A percentile compares a stretch with the other conserved stretches of the same genome.
These are phyloP conservation scores for Caenorhabditis macrosperma DNA, from an alignment of 2,888 invertebrate species.

Conservation along the genomic window DNA sequence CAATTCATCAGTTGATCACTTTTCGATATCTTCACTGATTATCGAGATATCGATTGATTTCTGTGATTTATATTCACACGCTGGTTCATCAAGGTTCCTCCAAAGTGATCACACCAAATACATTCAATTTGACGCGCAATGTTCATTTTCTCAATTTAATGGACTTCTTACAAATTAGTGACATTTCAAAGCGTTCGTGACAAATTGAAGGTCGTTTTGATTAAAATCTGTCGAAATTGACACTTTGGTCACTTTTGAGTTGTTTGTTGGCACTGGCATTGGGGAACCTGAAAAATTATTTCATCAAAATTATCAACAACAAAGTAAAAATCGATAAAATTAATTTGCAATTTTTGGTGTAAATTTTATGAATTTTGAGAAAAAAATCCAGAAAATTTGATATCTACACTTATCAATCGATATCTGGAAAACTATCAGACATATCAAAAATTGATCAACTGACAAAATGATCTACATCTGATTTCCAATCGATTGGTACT, in stretches of 20 bases:
- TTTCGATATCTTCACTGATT: too few species aligned
- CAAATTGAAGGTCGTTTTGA: constrained; percentile 2
- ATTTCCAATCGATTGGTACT: neutral
- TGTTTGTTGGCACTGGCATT: neutral
- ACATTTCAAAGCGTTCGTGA: constrained; percentile 7
- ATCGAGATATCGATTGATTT: too few species aligned
- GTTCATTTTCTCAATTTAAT: too few species aligned
- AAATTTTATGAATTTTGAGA: too few species aligned
- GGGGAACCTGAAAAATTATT: constrained; percentile 3
- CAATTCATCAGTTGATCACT: too few species aligned
- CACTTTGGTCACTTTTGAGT: neutral
- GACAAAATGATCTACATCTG: neutral
- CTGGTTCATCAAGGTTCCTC: too few species aligned
- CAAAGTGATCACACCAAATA: too few species aligned
- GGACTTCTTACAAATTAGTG: constrained; percentile 1
- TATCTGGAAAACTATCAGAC: neutral
- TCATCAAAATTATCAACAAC: too few species aligned
- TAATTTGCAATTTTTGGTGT: neutral
- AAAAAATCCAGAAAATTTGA: too few species aligned
- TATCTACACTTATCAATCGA: too few species aligned
- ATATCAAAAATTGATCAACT: neutral
- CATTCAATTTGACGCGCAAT: too few species aligned
- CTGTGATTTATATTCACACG: too few species aligned
- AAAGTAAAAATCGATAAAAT: neutral
- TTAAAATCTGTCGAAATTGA: constrained; percentile 9